Evolutionary conservation across 53 echinoderm and acorn worm genomes (phyloP), one percentile per base, ranked within the genome.

Genomic region (Antedon mediterranea): DNA sequence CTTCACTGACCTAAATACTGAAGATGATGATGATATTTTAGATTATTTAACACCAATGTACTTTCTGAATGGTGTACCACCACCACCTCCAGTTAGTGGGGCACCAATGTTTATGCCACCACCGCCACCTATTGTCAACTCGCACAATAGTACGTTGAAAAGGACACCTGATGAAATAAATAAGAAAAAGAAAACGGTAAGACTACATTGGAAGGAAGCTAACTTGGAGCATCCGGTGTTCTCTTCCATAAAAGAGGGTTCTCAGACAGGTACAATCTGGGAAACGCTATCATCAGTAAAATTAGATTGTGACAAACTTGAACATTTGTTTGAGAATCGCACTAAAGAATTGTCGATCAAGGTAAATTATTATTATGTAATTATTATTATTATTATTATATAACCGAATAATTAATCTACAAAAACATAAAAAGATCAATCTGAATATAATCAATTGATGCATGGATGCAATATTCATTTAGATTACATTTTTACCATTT

Each of bases 111-210:
- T 76, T 14, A 77, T 79, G 30, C 85, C 85, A 9, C 83, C 86
- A 3, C 93, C 93, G 30, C 93, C 93, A 11, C 82, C 87, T 0
- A 72, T 30, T 23, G 43, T 74, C 26, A 88, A 77, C 34, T 76
- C 33, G 75, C 77, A 81, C 32, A 77, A 74, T 29, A 83, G 85
- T 29, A 84, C 85, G 43, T 83, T 77, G 31, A 84, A 74, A 72
- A 88, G 88, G 2, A 88, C 85, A 74, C 88, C 88, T 6, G 81
- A 78, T 4, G 4, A 33, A 7, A 15, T 13, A 6, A 76, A 76
- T 28, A 98, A 98, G 81, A 89, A 89, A 74, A 98, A 98, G 88
- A 98, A 98, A 83, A 98, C 98, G 9, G 84, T 98, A 14, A 79
- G 89, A 28, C 83, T 98, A 31, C 92, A 92, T 83, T 98, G 98